phyloP scores from a whole-genome alignment of 2,888 invertebrate genomes.

The Brenthis daphne region DNA sequence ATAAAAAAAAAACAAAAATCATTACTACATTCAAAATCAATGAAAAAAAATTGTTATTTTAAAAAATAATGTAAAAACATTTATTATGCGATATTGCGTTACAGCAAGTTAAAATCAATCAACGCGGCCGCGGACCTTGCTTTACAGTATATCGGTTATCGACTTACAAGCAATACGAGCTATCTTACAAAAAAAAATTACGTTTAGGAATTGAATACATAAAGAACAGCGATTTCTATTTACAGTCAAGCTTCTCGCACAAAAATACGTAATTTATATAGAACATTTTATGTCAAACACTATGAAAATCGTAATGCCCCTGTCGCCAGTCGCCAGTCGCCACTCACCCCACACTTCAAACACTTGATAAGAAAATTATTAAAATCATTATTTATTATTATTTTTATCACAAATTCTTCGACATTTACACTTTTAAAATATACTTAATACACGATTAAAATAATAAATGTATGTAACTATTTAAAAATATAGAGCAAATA shows the following conservation, averaged over 20 bases:
- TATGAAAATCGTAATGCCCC: conserved; percentile 48
- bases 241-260: conserved; percentile 69
- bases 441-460: neutral
- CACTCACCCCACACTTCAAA: no score
- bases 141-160: conserved; percentile 39
- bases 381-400: no score
- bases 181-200: conserved; percentile 47
- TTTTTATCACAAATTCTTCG: no score
- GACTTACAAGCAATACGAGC: conserved; percentile 46
- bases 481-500: neutral
- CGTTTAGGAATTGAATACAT: conserved; percentile 47
- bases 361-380: no score
- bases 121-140: conserved; percentile 30
- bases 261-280: conserved; percentile 56
- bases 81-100: neutral
- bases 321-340: conserved; percentile 54
- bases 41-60: neutral
- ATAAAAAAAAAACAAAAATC: neutral
- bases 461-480: neutral
- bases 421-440: neutral
- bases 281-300: conserved; percentile 52
- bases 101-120: conserved; percentile 7
- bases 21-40: neutral
- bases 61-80: conserved; percentile 1
- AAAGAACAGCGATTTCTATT: conserved; percentile 62